Evolutionary conservation across 1,140 invertebrate genomes (phyloP), one percentile per base, ranked within the genome.

Genomic region (Phthorimaea operculella): DNA sequence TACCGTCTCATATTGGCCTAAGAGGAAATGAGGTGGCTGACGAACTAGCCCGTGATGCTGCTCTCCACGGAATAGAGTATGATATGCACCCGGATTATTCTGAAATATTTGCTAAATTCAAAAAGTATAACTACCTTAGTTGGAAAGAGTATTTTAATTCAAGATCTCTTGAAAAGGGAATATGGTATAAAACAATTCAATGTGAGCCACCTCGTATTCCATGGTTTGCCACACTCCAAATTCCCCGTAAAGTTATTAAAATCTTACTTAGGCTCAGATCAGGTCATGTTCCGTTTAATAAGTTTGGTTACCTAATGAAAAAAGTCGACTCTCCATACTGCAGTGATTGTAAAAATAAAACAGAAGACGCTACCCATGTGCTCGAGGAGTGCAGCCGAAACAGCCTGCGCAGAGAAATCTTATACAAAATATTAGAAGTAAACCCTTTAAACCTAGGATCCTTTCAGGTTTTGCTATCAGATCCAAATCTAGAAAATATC

Each of bases 11-110:
- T 34, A 36, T 63, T 28, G 57, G 61, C 1, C 18, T 63, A 39
- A 33, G 14, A n/a, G 61, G 57, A 5, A 63, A 63, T 17, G 61
- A 63, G 42, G 15, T 53, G 47, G 60, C 56, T 9, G 60, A 58
- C 16, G 39, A 4, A 14, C 21, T 63, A 10, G 62, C 62, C 10
- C 51, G 45, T 50, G 11, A 14, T 12, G 44, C 17, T 42, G 21
- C 33, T 0, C 14, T 21, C 14, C 16, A 44, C 1, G 49, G 49
- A 7, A 17, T 2, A 6, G 15, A 28, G n/a, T 28, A 12, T 6
- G 21, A 17, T 4, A 44, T 51, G 11, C 14, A 4, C 1, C 55
- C 55, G 1, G 33, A 28, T 45, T 56, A 17, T 15, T 17, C 44
- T 3, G 54, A 55, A 49, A 5, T 44, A 4, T 11, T 56, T 4